phyloP scores from a whole-genome alignment of 2,888 invertebrate genomes.

The Eustalomyia histrio region DNA sequence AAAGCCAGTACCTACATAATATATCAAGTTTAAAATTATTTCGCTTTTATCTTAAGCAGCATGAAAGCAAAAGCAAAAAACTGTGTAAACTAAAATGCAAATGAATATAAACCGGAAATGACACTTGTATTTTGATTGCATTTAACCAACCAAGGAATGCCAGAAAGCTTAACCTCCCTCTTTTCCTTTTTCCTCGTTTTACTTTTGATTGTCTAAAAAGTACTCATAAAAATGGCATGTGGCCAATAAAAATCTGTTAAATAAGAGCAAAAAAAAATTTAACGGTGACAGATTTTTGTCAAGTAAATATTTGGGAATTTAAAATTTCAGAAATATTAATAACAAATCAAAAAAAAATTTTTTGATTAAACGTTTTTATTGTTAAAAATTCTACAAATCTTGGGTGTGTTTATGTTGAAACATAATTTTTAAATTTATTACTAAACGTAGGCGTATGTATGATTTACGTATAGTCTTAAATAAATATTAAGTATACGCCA shows the following conservation, averaged over 20 bases:
- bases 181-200: not conserved
- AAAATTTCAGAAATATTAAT: not conserved
- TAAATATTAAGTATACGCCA: too few relatives aligned
- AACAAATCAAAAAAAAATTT: too few relatives aligned
- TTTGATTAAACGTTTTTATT: too few relatives aligned
- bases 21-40: slow-evolving; percentile 11
- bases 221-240: slow-evolving; percentile 53
- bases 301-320: not conserved
- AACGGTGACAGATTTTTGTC: not conserved
- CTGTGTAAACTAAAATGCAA: slow-evolving; percentile 57
- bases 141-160: slow-evolving; percentile 44
- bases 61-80: slow-evolving; percentile 22
- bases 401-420: too few relatives aligned
- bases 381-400: too few relatives aligned
- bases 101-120: slow-evolving; percentile 63
- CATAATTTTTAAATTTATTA: too few relatives aligned
- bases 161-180: slow-evolving; percentile 17
- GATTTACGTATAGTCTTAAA: too few relatives aligned
- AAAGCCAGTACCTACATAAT: not conserved
- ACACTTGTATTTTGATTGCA: slow-evolving; percentile 62
- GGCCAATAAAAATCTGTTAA: slow-evolving; percentile 59
- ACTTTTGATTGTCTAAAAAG: slow-evolving; percentile 20
- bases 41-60: not conserved
- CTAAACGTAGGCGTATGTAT: too few relatives aligned
- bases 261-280: slow-evolving; percentile 21